phyloP scores from a whole-genome alignment of 2,888 invertebrate species.

The Crepidodera aurea region DNA sequence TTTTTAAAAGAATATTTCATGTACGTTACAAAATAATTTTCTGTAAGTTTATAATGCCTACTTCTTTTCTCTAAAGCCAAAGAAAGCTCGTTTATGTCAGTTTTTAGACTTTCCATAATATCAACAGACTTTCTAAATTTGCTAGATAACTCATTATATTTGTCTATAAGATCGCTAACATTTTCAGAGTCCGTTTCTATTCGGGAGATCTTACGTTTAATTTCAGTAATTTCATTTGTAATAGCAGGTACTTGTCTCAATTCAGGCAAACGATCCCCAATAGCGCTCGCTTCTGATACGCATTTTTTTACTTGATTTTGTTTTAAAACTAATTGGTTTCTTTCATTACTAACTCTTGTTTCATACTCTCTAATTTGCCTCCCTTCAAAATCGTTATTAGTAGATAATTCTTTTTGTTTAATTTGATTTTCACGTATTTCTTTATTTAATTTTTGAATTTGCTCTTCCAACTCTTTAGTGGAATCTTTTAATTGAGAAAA shows the following conservation, averaged over 20 bases:
- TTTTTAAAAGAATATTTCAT: conserved; percentile 64
- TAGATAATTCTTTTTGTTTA: conserved; percentile 57
- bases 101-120: conserved; percentile 49
- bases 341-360: conserved; percentile 44
- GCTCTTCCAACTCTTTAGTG: conserved; percentile 49
- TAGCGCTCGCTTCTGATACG: conserved; percentile 60
- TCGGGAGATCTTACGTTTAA: conserved; percentile 60
- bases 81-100: conserved; percentile 48
- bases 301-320: conserved; percentile 60
- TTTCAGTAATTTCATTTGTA: conserved; percentile 59
- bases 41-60: conserved; percentile 56
- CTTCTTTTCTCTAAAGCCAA: conserved; percentile 54
- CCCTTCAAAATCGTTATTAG: conserved; percentile 50
- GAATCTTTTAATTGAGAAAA: conserved; percentile 54
- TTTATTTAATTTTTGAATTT: conserved; percentile 58
- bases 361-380: conserved; percentile 47
- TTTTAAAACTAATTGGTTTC: conserved; percentile 61
- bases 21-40: conserved; percentile 57
- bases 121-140: conserved; percentile 53
- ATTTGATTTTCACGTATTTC: conserved; percentile 63
- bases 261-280: conserved; percentile 63
- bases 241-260: conserved; percentile 57
- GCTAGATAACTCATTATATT: conserved; percentile 53
- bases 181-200: conserved; percentile 58
- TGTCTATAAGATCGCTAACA: conserved; percentile 48